These are phyloP conservation scores for Drosophila paulistorum DNA, from an alignment of 1,140 invertebrate species.

Conservation along the genomic window DNA sequence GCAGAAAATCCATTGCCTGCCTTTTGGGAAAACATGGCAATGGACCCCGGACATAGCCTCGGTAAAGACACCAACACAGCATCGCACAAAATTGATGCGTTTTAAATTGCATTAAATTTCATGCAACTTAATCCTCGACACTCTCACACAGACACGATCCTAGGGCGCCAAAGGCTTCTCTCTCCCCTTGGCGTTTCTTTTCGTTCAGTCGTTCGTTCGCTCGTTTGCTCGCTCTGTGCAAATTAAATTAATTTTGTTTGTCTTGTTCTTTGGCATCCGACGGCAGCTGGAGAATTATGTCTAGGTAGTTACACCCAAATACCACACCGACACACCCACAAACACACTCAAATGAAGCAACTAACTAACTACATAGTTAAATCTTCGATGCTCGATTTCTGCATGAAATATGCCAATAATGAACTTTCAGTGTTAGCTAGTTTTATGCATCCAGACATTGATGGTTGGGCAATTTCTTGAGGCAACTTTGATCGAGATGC, in stretches of 20 bases:
- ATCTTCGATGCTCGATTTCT: neutral
- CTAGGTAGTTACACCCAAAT: neutral
- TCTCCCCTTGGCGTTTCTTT: neutral
- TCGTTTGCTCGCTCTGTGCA: conserved; percentile 28
- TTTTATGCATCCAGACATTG: conserved; percentile 8
- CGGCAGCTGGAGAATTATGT: conserved; percentile 8
- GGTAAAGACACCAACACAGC: conserved; percentile 16
- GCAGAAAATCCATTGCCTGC: conserved; percentile 44
- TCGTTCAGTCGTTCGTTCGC: neutral
- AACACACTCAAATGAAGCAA: too few relatives aligned
- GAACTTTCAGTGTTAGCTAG: conserved; percentile 30
- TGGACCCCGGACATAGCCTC: neutral
- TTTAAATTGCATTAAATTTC: conserved; percentile 73
- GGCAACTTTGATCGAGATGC: conserved; percentile 11
- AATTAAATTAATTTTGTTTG: conserved; percentile 66
- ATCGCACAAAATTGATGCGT: conserved; percentile 57
- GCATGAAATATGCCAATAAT: conserved; percentile 5
- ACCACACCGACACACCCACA: too few relatives aligned
- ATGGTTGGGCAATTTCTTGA: conserved; percentile 30
- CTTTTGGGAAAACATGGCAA: conserved; percentile 42
- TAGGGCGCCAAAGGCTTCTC: conserved; percentile 8
- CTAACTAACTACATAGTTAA: neutral
- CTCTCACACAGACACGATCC: conserved; percentile 48
- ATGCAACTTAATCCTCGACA: conserved; percentile 53
- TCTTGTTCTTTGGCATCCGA: conserved; percentile 45